These are phyloP conservation scores for human (Homo sapiens) DNA, from an alignment of 2,113 vertebrate species.

Conservation along the genomic window GRCh38 chr15:25719501-25720000, in stretches of 20 bases:
- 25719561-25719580: not conserved
- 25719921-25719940: not conserved
- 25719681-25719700: not conserved
- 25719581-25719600: too few relatives aligned
- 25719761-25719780: not conserved
- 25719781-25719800: not conserved
- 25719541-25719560: accelerated
- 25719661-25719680: not conserved
- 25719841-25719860: not conserved
- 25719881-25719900: not conserved
- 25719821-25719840: not conserved
- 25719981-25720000: not conserved
- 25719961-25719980: not conserved
- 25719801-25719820: not conserved
- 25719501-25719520: not conserved
- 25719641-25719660: not conserved
- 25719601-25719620: not conserved
- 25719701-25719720: not conserved
- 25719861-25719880: not conserved
- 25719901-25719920: not conserved
- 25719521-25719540: not conserved
- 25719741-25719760: too few relatives aligned
- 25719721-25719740: not conserved
- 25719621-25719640: not conserved
- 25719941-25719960: not conserved